Evolutionary conservation across 2,888 invertebrate species (phyloP).

Genomic region (Notocelia uddmanniana): DNA sequence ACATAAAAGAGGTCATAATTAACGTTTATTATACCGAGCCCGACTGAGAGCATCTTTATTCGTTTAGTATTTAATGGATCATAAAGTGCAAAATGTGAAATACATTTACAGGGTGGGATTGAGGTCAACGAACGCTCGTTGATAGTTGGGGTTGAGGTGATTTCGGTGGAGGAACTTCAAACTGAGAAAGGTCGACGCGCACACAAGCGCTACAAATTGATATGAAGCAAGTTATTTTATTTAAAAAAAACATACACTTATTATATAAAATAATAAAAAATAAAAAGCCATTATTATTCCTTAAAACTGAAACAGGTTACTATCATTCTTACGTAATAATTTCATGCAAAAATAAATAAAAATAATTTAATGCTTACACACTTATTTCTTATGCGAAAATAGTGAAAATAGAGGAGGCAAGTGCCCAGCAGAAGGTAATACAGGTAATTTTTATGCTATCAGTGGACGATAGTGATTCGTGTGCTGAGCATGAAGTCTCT

Average conservation of each 20-base stretch:
- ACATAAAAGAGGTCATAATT: slow-evolving; percentile 30
- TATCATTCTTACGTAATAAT: no score
- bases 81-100: slow-evolving; percentile 37
- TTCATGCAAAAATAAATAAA: no score
- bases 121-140: slow-evolving; percentile 29
- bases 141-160: slow-evolving; percentile 3
- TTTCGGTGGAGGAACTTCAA: background rate
- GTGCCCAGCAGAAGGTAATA: no score
- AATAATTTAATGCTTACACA: no score
- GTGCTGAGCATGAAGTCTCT: no score
- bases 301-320: no score
- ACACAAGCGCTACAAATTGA: background rate
- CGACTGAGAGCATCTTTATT: slow-evolving; percentile 35
- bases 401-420: no score
- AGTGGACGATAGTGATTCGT: no score
- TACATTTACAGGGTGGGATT: slow-evolving; percentile 10
- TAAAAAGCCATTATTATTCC: no score
- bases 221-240: background rate
- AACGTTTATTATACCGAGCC: slow-evolving; percentile 34
- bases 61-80: slow-evolving; percentile 38
- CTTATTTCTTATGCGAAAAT: no score
- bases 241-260: background rate
- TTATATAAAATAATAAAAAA: no score
- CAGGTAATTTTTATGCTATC: no score
- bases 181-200: background rate